Base-by-base conservation (phyloP, 2,797 vertebrate genomes). In the Dipus sagitta region DNA sequence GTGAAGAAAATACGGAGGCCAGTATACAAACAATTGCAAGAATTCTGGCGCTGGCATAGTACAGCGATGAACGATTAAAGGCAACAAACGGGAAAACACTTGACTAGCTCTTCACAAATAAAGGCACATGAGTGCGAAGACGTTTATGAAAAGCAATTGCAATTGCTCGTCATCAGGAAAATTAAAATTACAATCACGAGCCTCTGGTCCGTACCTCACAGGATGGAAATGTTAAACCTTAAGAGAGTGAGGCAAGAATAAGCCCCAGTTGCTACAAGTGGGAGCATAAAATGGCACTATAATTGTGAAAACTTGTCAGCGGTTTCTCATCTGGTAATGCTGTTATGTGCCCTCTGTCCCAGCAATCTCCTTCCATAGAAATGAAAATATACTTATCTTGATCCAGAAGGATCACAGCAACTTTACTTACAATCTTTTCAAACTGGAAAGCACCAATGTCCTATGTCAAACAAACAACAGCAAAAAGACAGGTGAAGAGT, bases 111-210 rank as follows among this genome's bases (percentile, higher is more conserved):
- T 79, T 92, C 54, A 68, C 24, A 81, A 71, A 52, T 54, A 88
- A 70, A 78, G 52, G 28, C 52, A 68, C 30, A 15, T 1, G 2
- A 52, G 65, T 71, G 10, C 3, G 54, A 79, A 79, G 79, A 87
- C n/a, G 10, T 72, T 93, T 11, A 42, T 47, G 68, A 92, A 58
- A 96, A 92, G 34, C 7, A 80, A 52, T 90, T 84, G 6, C 3
- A 77, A 77, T 30, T 26, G 34, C 75, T 92, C 76, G 10, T 90
- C 71, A 91, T 75, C 32, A 88, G 30, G 6, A 93, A 93, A 77
- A 75, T 67, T 80, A 76, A 89, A 79, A 71, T 84, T 60, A 86
- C 85, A 71, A 64, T 71, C n/a, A 77, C 47, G 34, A 86, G 34
- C 79, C 32, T 3, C 0, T 42, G 47, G 77, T 88, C 91, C 20